Conservation (phyloP, 2,797 vertebrate genomes). For the Adrianichthys oophorus region DNA sequence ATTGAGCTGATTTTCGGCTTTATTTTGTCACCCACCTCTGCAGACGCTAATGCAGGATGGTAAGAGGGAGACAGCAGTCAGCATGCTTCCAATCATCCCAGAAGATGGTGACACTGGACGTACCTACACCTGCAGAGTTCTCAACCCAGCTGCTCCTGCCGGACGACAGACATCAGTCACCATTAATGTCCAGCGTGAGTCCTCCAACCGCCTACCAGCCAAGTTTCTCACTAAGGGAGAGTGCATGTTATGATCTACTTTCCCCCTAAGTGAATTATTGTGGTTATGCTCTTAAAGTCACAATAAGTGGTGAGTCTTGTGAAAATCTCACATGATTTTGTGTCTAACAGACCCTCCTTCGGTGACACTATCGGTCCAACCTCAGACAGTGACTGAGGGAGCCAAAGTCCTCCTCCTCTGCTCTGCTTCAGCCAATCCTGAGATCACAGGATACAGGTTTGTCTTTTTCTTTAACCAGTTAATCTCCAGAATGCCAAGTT, state of each 20-base stretch:
- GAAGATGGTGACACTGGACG: slow-evolving; percentile 85
- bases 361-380: slow-evolving; percentile 89
- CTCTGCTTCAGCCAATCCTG: slow-evolving; percentile 88
- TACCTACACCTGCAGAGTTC: slow-evolving; percentile 86
- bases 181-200: slow-evolving; percentile 90
- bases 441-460: slow-evolving; percentile 91
- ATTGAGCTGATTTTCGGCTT: slow-evolving; percentile 15
- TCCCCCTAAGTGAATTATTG: slow-evolving; percentile 6
- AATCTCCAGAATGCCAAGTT: too few species aligned
- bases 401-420: slow-evolving; percentile 89
- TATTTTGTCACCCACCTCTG: slow-evolving; percentile 9
- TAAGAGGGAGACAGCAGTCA: slow-evolving; percentile 81
- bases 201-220: slow-evolving; percentile 2
- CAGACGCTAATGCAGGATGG: slow-evolving; percentile 84
- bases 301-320: neutral
- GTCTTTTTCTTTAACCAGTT: too few species aligned
- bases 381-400: slow-evolving; percentile 87
- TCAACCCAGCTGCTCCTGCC: slow-evolving; percentile 84
- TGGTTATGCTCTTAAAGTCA: slow-evolving; percentile 3
- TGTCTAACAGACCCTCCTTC: slow-evolving; percentile 83
- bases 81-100: slow-evolving; percentile 84
- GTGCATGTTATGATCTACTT: neutral
- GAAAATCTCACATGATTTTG: slow-evolving; percentile 23
- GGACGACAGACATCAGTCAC: slow-evolving; percentile 87
- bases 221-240: neutral